Evolutionary conservation across 2,797 vertebrate species (phyloP).

Genomic region (Tinamus major): DNA sequence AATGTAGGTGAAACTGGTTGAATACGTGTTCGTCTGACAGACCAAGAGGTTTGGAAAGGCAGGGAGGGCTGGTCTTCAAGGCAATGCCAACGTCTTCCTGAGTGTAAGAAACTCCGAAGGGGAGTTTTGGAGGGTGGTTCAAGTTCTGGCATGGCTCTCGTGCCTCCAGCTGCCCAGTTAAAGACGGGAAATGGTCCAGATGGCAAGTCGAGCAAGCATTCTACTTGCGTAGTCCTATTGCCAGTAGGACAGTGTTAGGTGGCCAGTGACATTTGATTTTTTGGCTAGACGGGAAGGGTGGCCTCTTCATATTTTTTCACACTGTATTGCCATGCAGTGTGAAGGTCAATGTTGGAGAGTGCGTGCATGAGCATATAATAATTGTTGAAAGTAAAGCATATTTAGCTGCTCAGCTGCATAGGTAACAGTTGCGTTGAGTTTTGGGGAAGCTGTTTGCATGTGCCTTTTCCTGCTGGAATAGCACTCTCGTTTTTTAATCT

Average conservation of each 20-base stretch:
- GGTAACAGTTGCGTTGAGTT: rapidly evolving
- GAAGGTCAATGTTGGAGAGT: neutral
- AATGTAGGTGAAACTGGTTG: neutral
- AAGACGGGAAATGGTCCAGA: neutral
- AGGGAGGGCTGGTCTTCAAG: neutral
- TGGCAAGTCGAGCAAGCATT: neutral
- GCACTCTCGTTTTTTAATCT: rapidly evolving
- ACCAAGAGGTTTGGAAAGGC: neutral
- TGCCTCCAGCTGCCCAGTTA: neutral
- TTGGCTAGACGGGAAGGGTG: neutral
- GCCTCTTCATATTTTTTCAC: rapidly evolving
- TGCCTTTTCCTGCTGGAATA: rapidly evolving
- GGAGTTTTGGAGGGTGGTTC: neutral
- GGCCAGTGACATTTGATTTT: rapidly evolving
- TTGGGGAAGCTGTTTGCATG: neutral
- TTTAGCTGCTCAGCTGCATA: neutral
- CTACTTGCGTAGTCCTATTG: neutral
- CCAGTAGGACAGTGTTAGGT: no score
- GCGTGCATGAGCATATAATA: rapidly evolving
- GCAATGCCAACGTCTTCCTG: neutral
- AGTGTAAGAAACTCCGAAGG: neutral
- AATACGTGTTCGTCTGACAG: rapidly evolving
- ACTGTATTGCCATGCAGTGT: rapidly evolving
- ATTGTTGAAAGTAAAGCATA: rapidly evolving
- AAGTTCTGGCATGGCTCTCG: neutral